Evolutionary conservation across 2,888 invertebrate genomes (phyloP).

Genomic region (Rhodophaea formosa): DNA sequence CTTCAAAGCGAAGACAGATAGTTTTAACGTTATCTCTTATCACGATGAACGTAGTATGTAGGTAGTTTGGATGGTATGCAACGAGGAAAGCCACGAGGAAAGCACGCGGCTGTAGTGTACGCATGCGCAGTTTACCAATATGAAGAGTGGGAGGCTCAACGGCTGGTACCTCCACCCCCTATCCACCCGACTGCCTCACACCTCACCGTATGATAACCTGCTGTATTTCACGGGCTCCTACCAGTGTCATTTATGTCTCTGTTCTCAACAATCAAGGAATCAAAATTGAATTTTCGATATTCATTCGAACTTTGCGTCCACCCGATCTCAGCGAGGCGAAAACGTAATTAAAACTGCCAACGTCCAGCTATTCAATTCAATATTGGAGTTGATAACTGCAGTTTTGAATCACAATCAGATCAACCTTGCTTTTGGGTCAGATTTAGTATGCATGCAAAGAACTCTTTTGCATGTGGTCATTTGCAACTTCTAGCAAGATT

Average conservation of each 20-base stretch:
- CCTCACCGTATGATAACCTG: slow-evolving; percentile 54
- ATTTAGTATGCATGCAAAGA: too few relatives aligned
- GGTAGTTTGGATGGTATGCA: slow-evolving; percentile 17
- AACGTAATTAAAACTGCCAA: slow-evolving; percentile 26
- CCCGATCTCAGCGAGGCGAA: slow-evolving; percentile 9
- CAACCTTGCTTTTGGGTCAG: not conserved
- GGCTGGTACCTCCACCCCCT: slow-evolving; percentile 26
- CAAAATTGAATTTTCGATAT: slow-evolving; percentile 54
- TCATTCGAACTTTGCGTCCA: slow-evolving; percentile 22
- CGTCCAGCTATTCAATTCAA: slow-evolving; percentile 9
- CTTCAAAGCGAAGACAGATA: not conserved
- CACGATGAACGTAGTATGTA: slow-evolving; percentile 10
- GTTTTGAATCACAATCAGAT: slow-evolving; percentile 17
- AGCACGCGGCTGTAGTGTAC: slow-evolving; percentile 67
- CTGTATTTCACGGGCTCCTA: slow-evolving; percentile 60
- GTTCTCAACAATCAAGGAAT: slow-evolving; percentile 57
- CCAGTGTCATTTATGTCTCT: slow-evolving; percentile 57
- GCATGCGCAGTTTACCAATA: slow-evolving; percentile 57
- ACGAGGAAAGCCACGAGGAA: slow-evolving; percentile 55
- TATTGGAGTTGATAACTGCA: slow-evolving; percentile 19
- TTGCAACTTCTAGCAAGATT: too few relatives aligned
- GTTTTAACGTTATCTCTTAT: slow-evolving; percentile 13
- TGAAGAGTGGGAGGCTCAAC: slow-evolving; percentile 24
- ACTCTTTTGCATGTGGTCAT: too few relatives aligned
- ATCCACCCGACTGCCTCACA: slow-evolving; percentile 33